These are phyloP conservation scores for Nerophis lumbriciformis DNA, from an alignment of 2,113 vertebrate species.

Conservation along the genomic window DNA sequence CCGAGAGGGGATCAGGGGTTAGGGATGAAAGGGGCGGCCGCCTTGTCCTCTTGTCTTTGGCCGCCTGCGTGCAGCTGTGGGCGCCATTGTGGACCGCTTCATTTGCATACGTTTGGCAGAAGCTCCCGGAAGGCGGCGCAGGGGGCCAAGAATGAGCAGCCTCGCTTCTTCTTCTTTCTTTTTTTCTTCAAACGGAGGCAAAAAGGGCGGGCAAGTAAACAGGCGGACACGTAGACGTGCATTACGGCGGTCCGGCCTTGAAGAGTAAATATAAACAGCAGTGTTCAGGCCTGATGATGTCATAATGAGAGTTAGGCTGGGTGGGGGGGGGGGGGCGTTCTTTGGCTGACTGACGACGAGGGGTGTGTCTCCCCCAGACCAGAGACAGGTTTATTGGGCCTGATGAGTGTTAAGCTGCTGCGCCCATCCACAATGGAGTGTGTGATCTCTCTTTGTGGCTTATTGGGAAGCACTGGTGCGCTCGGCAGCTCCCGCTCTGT, in stretches of 20 bases:
- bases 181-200: conserved; percentile 57
- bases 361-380: conserved; percentile 76
- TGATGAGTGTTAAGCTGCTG: conserved; percentile 92
- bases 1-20: conserved; percentile 70
- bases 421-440: conserved; percentile 82
- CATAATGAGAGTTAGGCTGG: conserved; percentile 76
- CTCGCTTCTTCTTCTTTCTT: conserved; percentile 1
- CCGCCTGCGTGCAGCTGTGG: conserved; percentile 66
- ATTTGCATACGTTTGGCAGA: conserved; percentile 71
- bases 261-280: conserved; percentile 51
- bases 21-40: conserved; percentile 68
- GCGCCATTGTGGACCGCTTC: conserved; percentile 59
- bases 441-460: conserved; percentile 96
- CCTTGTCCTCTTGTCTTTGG: conserved; percentile 64
- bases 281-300: conserved; percentile 68
- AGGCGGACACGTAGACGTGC: conserved; percentile 65
- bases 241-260: conserved; percentile 50
- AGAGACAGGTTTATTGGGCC: conserved; percentile 94
- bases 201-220: conserved; percentile 69
- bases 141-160: conserved; percentile 51
- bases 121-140: conserved; percentile 45
- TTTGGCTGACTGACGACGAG: conserved; percentile 50
- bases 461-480: conserved; percentile 94
- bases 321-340: conserved; percentile 57
- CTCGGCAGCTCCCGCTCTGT: conserved; percentile 87